Percentiles rank a stretch among this genome's conserved stretches.
phyloP scores from a whole-genome alignment of 1,140 invertebrate genomes.

The Epicauta chinensis region DNA sequence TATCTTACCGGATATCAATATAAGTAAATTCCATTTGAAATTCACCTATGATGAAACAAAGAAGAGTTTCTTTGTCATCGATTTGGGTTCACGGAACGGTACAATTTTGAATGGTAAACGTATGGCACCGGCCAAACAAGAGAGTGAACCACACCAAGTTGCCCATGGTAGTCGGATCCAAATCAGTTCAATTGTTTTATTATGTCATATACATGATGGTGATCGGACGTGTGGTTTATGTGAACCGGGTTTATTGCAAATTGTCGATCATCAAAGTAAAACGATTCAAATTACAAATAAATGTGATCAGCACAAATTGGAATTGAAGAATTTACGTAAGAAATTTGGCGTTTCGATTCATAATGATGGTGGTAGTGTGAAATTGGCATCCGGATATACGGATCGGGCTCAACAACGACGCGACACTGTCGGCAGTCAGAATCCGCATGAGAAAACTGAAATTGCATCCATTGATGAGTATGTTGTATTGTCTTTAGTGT shows the following conservation, averaged over 20 bases:
- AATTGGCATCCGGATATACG: conserved; percentile 52
- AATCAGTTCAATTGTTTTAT: conserved; percentile 64
- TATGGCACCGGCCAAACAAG: conserved; percentile 64
- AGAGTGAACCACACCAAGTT: conserved; percentile 56
- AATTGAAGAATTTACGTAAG: conserved; percentile 70
- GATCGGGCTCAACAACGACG: conserved; percentile 74
- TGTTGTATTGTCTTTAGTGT: conserved; percentile 35
- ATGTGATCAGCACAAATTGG: conserved; percentile 56
- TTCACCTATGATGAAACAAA: conserved; percentile 58
- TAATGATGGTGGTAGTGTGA: conserved; percentile 37
- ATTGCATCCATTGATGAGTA: conserved; percentile 72
- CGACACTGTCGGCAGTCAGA: conserved; percentile 70
- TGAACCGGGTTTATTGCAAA: conserved; percentile 71
- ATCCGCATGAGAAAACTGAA: conserved; percentile 76
- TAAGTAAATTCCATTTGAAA: conserved; percentile 71
- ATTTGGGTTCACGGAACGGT: conserved; percentile 82
- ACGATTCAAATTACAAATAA: conserved; percentile 16
- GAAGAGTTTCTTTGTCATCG: conserved; percentile 62
- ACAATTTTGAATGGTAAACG: conserved; percentile 74
- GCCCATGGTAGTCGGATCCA: conserved; percentile 69
- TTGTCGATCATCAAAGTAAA: not conserved
- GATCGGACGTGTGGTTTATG: conserved; percentile 81
- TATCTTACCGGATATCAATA: conserved; percentile 68
- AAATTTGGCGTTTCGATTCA: conserved; percentile 70
- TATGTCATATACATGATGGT: conserved; percentile 83